Base-by-base conservation (phyloP, 2,888 invertebrate species). In the Drosophila incognita region DNA sequence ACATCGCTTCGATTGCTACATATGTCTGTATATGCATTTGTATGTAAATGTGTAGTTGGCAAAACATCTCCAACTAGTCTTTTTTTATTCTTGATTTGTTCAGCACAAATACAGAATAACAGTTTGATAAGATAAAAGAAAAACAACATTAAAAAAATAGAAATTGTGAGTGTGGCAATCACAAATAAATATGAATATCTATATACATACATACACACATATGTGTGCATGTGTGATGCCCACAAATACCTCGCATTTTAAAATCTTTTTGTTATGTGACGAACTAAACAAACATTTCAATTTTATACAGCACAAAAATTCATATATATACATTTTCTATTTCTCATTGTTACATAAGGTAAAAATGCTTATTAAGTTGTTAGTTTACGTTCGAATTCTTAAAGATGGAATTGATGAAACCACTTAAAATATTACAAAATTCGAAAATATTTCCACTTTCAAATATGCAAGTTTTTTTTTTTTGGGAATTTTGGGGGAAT, bases 21-120 rank as follows among this genome's bases (percentile, higher is more conserved):
- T 21, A 57, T 36, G 13, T 21, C 52, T 48, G 18, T 31, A 18
- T 40, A 53, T 33, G 36, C 48, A 29, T 56, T 36, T 56, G 35
- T 24, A 48, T 54, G 49, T 58, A 59, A 27, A 27, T 27, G 40
- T 18, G 35, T 49, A 61, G 60, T 51, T 54, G 42, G 73, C 62
- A 64, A 67, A 67, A 52, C 51, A 76, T 63, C 72, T 72, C 53
- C 24, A 36, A 64, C 46, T 66, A 64, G 35, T 57, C 35, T 66
- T 51, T 79, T 79, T 79, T 61, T 61, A 79, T 74, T 69, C 60
- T 79, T 74, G 64, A 65, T 68, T 71, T 71, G 60, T 71, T 79
- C 60, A 72, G 51, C 63, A 69, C 63, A 79, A 77, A 70, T 60
- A 71, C 29, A 79, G 60, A 63, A 40, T 70, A 75, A 38, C 38